Evolutionary conservation across 1,140 invertebrate species (phyloP).

Genomic region (Macrotrachela quadricornifera): DNA sequence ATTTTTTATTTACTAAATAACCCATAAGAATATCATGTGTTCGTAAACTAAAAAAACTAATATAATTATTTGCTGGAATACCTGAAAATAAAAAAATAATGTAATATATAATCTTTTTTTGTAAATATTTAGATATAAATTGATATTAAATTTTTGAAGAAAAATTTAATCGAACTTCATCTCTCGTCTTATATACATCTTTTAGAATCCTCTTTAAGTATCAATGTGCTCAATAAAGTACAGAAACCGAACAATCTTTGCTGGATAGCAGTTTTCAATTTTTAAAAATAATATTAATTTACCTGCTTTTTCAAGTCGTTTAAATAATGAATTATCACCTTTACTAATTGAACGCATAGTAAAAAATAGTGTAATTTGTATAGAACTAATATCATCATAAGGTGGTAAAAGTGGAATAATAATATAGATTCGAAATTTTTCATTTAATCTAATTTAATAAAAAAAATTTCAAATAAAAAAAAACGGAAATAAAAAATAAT

Average conservation of each 20-base stretch:
- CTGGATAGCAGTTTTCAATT: too few species aligned
- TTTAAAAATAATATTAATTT: too few species aligned
- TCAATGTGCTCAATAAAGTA: too few species aligned
- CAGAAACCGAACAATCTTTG: too few species aligned
- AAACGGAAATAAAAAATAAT: background rate
- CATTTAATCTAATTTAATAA: conserved; percentile 21
- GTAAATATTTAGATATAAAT: too few species aligned
- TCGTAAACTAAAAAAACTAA: conserved; percentile 7
- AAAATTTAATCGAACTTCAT: too few species aligned
- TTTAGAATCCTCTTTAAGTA: too few species aligned
- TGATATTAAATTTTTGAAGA: too few species aligned
- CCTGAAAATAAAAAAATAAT: too few species aligned
- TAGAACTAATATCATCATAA: conserved; percentile 65
- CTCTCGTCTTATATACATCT: too few species aligned
- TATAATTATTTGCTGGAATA: conserved; percentile 17
- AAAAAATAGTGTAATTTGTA: conserved; percentile 85
- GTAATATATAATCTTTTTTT: too few species aligned
- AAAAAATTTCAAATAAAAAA: background rate
- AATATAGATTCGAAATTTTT: conserved; percentile 67
- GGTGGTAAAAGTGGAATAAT: conserved; percentile 79
- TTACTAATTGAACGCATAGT: conserved; percentile 78
- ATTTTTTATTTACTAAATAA: conserved; percentile 51
- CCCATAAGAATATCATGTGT: conserved; percentile 3
- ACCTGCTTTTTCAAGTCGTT: conserved; percentile 15
- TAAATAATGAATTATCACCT: conserved; percentile 32